These are phyloP conservation scores for Neostethus bicornis DNA, from an alignment of 2,797 vertebrate species.

Conservation along the genomic window DNA sequence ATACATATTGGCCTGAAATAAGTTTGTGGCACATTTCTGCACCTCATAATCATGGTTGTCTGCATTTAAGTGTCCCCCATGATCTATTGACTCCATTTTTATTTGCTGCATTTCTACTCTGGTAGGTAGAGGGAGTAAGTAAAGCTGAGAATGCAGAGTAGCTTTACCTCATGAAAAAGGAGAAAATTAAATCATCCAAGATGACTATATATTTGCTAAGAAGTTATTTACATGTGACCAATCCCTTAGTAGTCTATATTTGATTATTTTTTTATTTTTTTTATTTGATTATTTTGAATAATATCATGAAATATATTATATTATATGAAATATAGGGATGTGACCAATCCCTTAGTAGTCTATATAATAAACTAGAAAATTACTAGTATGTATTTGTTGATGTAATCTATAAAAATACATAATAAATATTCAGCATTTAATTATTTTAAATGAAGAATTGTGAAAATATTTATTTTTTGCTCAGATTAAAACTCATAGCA, in stretches of 20 bases:
- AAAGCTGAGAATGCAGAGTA: conserved; percentile 64
- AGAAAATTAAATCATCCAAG: conserved; percentile 39
- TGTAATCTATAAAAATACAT: background rate
- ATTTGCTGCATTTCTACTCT: conserved; percentile 75
- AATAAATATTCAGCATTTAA: background rate
- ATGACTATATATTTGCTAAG: conserved; percentile 18
- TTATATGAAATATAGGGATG: too few relatives aligned
- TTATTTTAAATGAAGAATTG: background rate
- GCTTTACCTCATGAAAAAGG: conserved; percentile 57
- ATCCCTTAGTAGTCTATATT: background rate
- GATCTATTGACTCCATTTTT: conserved; percentile 85
- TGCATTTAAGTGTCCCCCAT: conserved; percentile 80
- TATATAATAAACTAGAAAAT: background rate
- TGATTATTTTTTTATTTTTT: too few relatives aligned
- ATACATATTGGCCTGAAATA: conserved; percentile 82
- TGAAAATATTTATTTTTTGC: background rate
- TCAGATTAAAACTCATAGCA: background rate
- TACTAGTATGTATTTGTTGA: background rate
- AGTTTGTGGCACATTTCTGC: conserved; percentile 77
- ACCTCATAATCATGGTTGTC: conserved; percentile 84
- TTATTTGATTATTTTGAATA: too few relatives aligned
- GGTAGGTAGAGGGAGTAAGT: conserved; percentile 66
- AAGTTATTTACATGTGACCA: conserved; percentile 8
- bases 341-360: conserved; percentile 3
- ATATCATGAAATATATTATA: too few relatives aligned